A percentile compares a stretch with the other conserved stretches of the same genome.
These are phyloP conservation scores for Puffinus mauretanicus DNA, from an alignment of 2,113 vertebrate species.

Conservation along the genomic window DNA sequence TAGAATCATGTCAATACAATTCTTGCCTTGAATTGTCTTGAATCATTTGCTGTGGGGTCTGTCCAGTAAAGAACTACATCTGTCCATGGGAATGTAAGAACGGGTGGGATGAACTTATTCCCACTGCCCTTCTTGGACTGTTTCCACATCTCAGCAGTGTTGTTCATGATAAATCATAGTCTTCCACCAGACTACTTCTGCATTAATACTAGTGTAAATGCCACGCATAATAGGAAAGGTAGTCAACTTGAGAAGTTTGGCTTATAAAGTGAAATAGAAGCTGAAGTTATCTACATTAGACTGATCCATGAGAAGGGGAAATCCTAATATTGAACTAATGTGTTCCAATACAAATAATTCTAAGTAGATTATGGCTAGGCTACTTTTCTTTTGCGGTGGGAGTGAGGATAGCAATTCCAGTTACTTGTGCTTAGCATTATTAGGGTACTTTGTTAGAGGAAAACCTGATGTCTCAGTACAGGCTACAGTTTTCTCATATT, in stretches of 20 bases:
- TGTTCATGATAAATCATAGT: not conserved
- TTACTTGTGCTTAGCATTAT: not conserved
- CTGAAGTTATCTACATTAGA: not conserved
- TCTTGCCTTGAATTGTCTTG: not conserved
- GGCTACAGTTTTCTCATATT: not conserved
- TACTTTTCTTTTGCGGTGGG: not conserved
- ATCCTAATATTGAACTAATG: not conserved
- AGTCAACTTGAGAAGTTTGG: not conserved
- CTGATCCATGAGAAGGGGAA: not conserved
- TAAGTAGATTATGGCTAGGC: not conserved
- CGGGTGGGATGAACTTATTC: not conserved
- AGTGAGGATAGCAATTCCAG: not conserved
- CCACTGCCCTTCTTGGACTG: not conserved
- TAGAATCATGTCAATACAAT: not conserved
- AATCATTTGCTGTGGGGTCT: not conserved
- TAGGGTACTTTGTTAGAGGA: not conserved
- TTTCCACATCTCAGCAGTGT: not conserved
- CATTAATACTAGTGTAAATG: not conserved
- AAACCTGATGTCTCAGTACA: not conserved
- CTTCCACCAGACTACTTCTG: not conserved
- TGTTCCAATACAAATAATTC: not conserved
- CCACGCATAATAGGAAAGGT: accelerated
- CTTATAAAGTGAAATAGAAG: not conserved
- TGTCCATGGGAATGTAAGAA: not conserved
- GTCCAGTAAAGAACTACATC: not conserved